phyloP scores from a whole-genome alignment of 2,888 invertebrate genomes.

The Maniola hyperantus region DNA sequence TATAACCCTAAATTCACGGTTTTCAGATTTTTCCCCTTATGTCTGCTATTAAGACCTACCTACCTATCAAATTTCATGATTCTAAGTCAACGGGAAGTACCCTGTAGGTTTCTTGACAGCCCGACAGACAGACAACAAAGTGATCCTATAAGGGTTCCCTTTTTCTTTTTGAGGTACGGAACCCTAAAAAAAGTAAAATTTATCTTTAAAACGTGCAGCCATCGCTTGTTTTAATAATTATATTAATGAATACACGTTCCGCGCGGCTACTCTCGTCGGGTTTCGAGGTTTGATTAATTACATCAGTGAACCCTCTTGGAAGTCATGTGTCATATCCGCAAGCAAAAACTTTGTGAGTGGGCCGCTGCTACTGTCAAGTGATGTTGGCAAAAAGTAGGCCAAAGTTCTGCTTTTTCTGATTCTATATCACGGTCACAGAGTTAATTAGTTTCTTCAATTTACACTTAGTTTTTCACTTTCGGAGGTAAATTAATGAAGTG shows the following conservation, averaged over 20 bases:
- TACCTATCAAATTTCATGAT: too few species aligned
- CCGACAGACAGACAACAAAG: too few species aligned
- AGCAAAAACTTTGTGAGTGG: constrained; percentile 58
- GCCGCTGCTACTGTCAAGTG: constrained; percentile 31
- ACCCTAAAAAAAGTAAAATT: constrained; percentile 24
- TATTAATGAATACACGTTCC: constrained; percentile 29
- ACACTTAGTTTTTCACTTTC: too few species aligned
- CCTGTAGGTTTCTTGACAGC: too few species aligned
- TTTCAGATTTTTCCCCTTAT: too few species aligned
- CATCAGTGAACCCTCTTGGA: constrained; percentile 59
- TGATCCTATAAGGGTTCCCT: too few species aligned
- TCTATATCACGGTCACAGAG: background rate
- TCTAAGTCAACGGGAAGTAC: too few species aligned
- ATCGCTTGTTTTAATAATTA: constrained; percentile 34
- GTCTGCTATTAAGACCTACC: too few species aligned
- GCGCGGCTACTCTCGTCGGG: constrained; percentile 22
- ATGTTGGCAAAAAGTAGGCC: constrained; percentile 7
- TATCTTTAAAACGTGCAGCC: constrained; percentile 19
- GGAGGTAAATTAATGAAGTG: too few species aligned
- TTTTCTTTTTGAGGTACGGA: too few species aligned
- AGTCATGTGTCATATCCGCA: constrained; percentile 62
- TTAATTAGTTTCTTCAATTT: background rate
- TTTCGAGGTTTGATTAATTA: constrained; percentile 66
- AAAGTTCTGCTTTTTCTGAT: constrained; percentile 8
- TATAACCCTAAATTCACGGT: too few species aligned